Evolutionary conservation across 2,888 invertebrate genomes (phyloP), one percentile per base, ranked within the genome.

Genomic region (Periphyllus acericola): DNA sequence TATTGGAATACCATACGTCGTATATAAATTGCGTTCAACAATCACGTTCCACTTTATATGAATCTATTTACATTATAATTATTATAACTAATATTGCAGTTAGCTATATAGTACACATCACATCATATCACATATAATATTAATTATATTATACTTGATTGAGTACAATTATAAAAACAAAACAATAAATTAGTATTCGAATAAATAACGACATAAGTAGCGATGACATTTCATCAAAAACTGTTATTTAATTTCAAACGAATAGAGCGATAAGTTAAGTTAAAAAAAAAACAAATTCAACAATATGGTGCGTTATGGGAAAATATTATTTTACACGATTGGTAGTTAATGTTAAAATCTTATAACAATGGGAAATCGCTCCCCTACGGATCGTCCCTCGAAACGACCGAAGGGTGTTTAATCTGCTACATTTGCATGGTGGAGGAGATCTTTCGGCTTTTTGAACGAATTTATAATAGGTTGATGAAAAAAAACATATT

Each of bases 321-420:
- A 40, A n/a, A 34, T 66, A 68, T 46, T 71, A 32, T 71, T 21
- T 32, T 17, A 71, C 17, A 32, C 46, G 81, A 82, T 82, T 82
- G 81, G 81, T 82, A 71, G 68, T 46, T 82, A 82, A 82, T 36
- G 81, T 32, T 46, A 82, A 71, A 82, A 82, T 32, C 25, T 46
- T 21, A 32, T 46, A 46, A 82, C 81, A 82, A 82, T 71, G 25
- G 71, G 19, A 82, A 71, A 71, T 40, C 32, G 71, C 17, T 82
- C 81, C 81, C 81, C 81, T 71, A 17, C 11, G 81, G 25, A 25
- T 71, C 46, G 71, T n/a, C 68, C 66, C 68, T 25, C 46, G 40
- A 81, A 40, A 68, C 81, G 68, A 71, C 81, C 71, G 46, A 46
- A 32, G 81, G 68, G 81, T 71, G 81, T 80, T 36, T 80, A 66